Evolutionary conservation across 2,888 invertebrate genomes (phyloP), one percentile per base, ranked within the genome.

Genomic region (Tiliacea citrago): DNA sequence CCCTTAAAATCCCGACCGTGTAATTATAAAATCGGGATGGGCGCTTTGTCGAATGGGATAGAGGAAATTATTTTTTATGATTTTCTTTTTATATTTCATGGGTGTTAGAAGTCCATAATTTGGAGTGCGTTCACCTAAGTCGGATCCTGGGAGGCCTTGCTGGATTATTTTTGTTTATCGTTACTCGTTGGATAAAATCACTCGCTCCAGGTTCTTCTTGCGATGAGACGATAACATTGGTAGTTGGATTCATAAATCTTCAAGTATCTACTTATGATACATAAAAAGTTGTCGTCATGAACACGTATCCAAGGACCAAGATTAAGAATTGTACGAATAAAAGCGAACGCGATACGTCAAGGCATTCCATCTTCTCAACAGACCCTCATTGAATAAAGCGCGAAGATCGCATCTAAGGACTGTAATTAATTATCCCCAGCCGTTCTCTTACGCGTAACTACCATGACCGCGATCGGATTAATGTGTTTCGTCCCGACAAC

Each of bases 401-500:
- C 73, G 74, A 85, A 77, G 73, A 85, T 84, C 47, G 51, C 67
- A 84, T 85, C 80, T 72, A 80, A 82, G 47, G 73, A 68, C 49
- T 55, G 70, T 77, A 83, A 84, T 84, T 81, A 85, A 86, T 83
- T 76, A 81, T 71, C 21, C 47, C 24, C 39, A 71, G 74, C 68
- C 71, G 68, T 77, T 72, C 73, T 67, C 71, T 79, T 75, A 72
- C 68, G 71, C 84, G 79, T 77, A 78, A 81, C 78, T 83, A 69
- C 79, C 29, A 63, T 57, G 61, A 55, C 45, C 62, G 79, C 75
- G 67, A 73, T 49, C 61, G 78, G 83, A 89, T 87, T 88, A 91
- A 91, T 89, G 89, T 81, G 83, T 86, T 84, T 79, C 75, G 80
- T 88, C 81, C 82, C 81, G 82, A 78, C 83, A 84, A 85, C 82